A percentile compares a stretch with the other conserved stretches of the same genome.
Evolutionary conservation across 2,113 vertebrate species (phyloP).

Genomic region (Xyrauchen texanus): DNA sequence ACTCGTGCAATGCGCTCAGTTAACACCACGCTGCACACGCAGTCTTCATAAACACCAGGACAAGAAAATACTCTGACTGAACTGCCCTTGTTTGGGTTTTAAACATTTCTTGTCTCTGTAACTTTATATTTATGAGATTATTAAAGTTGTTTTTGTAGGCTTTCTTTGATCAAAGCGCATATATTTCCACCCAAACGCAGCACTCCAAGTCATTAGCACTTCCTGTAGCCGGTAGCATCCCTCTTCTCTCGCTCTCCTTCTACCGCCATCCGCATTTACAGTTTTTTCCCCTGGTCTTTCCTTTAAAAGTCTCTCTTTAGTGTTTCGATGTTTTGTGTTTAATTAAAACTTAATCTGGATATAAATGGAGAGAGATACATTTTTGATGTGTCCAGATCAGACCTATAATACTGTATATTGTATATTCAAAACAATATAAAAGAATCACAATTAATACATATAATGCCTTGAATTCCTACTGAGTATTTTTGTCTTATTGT

Average conservation of each 20-base stretch:
- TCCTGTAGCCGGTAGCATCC: conserved; percentile 64
- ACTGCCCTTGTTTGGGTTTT: background rate
- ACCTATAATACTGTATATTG: no score
- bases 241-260: conserved; percentile 29
- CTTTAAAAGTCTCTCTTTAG: conserved; percentile 64
- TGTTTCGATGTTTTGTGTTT: conserved; percentile 64
- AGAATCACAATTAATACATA: no score
- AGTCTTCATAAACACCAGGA: conserved; percentile 4
- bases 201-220: conserved; percentile 61
- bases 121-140: no score
- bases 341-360: conserved; percentile 68
- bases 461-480: no score
- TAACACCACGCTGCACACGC: conserved; percentile 11
- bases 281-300: conserved; percentile 52
- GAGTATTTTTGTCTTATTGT: no score
- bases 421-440: no score
- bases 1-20: conserved; percentile 14
- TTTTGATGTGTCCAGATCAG: background rate
- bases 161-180: background rate
- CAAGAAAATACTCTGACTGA: background rate
- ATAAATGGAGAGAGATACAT: conserved; percentile 66
- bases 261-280: conserved; percentile 4
- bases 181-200: conserved; percentile 59
- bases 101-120: background rate
- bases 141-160: no score